A percentile compares a stretch with the other conserved stretches of the same genome.
Evolutionary conservation across 2,113 vertebrate genomes (phyloP).

Genomic region (Puma concolor): DNA sequence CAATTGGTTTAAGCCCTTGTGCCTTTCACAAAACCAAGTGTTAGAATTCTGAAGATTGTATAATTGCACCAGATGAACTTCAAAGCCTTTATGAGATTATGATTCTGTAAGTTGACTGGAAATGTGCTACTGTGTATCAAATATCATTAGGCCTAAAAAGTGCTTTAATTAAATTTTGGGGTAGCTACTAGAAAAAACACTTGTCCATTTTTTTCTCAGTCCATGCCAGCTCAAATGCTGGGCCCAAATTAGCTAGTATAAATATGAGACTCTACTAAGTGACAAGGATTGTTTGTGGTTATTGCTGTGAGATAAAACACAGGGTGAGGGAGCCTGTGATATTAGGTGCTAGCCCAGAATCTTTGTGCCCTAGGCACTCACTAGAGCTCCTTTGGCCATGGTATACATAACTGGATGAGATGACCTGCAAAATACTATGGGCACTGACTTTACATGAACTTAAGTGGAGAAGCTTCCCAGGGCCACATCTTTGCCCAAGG

Average conservation of each 20-base stretch:
- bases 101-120: conserved; percentile 19
- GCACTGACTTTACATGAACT: background rate
- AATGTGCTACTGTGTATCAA: conserved; percentile 15
- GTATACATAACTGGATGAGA: background rate
- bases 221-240: background rate
- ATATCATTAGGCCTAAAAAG: conserved; percentile 22
- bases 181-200: background rate
- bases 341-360: background rate
- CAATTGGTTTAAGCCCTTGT: background rate
- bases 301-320: background rate
- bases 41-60: background rate
- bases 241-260: background rate
- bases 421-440: background rate
- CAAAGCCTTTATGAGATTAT: background rate
- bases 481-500: background rate
- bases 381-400: background rate
- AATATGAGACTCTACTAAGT: background rate
- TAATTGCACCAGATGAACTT: background rate
- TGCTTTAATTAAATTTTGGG: conserved; percentile 4
- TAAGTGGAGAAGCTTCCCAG: background rate
- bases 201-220: background rate
- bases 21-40: background rate
- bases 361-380: background rate
- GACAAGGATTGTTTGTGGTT: background rate
- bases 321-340: background rate